Conservation (phyloP, 2,113 vertebrate genomes). For the Pantherophis guttatus region DNA sequence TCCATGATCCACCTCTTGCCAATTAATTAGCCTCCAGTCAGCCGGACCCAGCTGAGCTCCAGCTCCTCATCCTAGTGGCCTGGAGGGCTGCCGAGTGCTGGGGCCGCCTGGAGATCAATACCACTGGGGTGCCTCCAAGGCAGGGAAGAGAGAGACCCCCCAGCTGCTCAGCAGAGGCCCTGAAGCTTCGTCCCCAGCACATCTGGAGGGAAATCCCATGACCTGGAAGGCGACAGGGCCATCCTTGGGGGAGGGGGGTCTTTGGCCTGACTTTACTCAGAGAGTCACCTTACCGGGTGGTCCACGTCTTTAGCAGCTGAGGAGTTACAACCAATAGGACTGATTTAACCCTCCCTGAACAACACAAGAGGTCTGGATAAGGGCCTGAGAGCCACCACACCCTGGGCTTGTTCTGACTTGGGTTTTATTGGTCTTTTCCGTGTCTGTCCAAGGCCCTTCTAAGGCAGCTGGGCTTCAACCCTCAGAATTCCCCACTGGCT, state of each 20-base stretch:
- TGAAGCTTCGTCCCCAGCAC: background rate
- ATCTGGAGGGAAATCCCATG: background rate
- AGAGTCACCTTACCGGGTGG: background rate
- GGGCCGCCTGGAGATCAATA: background rate
- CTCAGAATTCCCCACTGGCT: too few relatives aligned
- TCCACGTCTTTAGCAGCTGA: background rate
- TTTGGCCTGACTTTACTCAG: background rate
- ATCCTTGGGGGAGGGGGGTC: background rate
- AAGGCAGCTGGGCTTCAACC: too few relatives aligned
- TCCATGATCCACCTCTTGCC: background rate
- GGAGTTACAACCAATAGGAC: background rate
- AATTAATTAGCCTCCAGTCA: background rate
- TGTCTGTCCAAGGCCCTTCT: background rate
- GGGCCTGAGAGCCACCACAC: background rate
- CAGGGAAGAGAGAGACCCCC: background rate
- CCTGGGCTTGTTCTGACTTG: background rate
- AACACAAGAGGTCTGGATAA: background rate
- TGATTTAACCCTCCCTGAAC: background rate
- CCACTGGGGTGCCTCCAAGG: background rate
- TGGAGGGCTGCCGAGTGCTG: background rate
- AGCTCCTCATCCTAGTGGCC: background rate
- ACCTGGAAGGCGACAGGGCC: background rate
- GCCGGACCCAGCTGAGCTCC: background rate
- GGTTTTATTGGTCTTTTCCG: background rate
- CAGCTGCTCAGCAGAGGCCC: background rate